These are phyloP conservation scores for Scatophagus argus DNA, from an alignment of 2,113 vertebrate genomes.

Conservation along the genomic window DNA sequence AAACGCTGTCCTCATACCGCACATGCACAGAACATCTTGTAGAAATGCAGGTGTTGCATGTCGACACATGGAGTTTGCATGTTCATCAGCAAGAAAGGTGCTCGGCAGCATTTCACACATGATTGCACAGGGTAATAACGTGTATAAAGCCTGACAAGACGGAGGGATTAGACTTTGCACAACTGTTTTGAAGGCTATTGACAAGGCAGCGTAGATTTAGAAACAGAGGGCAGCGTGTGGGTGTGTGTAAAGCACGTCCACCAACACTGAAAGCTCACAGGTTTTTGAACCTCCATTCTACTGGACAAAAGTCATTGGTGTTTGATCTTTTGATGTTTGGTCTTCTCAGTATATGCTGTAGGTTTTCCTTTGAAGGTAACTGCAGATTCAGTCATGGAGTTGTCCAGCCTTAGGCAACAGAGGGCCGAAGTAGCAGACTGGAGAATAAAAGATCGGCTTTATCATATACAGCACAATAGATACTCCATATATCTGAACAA, in stretches of 20 bases:
- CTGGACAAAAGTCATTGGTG: slow-evolving; percentile 46
- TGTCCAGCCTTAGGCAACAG: slow-evolving; percentile 45
- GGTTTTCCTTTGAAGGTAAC: slow-evolving; percentile 70
- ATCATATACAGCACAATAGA: slow-evolving; percentile 16
- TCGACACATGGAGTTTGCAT: slow-evolving; percentile 13
- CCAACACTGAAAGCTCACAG: slow-evolving; percentile 36
- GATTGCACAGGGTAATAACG: slow-evolving; percentile 48
- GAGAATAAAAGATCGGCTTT: slow-evolving; percentile 30
- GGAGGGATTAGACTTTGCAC: slow-evolving; percentile 40
- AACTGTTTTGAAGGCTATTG: slow-evolving; percentile 53
- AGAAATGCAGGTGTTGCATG: slow-evolving; percentile 25
- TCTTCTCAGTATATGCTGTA: slow-evolving; percentile 43
- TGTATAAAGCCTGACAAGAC: slow-evolving; percentile 41
- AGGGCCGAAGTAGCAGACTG: slow-evolving; percentile 14
- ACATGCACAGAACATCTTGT: not conserved
- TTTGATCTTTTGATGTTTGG: too few relatives aligned
- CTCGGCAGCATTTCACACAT: slow-evolving; percentile 55
- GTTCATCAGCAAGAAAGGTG: slow-evolving; percentile 33
- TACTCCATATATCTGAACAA: slow-evolving; percentile 5
- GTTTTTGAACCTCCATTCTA: slow-evolving; percentile 47
- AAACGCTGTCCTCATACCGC: not conserved
- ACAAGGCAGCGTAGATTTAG: slow-evolving; percentile 27
- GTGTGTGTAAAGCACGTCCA: slow-evolving; percentile 37
- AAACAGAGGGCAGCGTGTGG: slow-evolving; percentile 53
- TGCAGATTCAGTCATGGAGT: slow-evolving; percentile 45